Base-by-base conservation (phyloP, 2,888 invertebrate species). In the Epiblema foenella region DNA sequence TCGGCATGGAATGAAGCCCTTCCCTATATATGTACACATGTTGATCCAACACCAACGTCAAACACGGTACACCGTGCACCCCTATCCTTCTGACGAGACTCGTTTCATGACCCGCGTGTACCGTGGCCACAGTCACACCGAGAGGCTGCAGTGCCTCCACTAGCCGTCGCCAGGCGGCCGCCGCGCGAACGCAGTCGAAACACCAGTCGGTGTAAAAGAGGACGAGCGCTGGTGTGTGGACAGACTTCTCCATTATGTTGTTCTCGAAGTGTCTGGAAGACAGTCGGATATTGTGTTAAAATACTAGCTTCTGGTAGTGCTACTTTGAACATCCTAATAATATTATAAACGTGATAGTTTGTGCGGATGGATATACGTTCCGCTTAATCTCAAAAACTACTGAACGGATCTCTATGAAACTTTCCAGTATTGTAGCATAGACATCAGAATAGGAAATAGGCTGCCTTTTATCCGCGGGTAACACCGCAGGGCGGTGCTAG, bases 181-280 rank as follows among this genome's bases (percentile, higher is more conserved):
- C 98, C n/a, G 97, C 96, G 80, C 96, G 96, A 75, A 98, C 95
- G 86, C 99, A 99, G 62, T 97, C 96, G 87, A 98, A 97, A 85
- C 99, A 99, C 97, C 98, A 98, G 88, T 99, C 98, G 9, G 97
- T 97, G 89, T 98, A 99, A 87, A 98, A 98, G 78, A 99, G 95
- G 62, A 99, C 94, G 70, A 99, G 91, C 72, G 98, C 96, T 11
- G 98, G 98, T 46, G 96, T 96, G 75, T 95, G 95, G 72, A 95
- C 93, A 83, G 98, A 98, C 84, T 97, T 97, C 74, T 98, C 97
- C 67, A 98, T 87, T 76, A 98, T 95, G 73, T 96, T 96, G 83
- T 97, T 97, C 84, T 98, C 98, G 87, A 97, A 99, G 76, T 97
- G 96, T 81, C 98, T 98, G 91, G 0, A 94, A 91, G 15, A 24